Base-by-base conservation (phyloP, 1,140 invertebrate species). In the Diplogasteroides magnus region DNA sequence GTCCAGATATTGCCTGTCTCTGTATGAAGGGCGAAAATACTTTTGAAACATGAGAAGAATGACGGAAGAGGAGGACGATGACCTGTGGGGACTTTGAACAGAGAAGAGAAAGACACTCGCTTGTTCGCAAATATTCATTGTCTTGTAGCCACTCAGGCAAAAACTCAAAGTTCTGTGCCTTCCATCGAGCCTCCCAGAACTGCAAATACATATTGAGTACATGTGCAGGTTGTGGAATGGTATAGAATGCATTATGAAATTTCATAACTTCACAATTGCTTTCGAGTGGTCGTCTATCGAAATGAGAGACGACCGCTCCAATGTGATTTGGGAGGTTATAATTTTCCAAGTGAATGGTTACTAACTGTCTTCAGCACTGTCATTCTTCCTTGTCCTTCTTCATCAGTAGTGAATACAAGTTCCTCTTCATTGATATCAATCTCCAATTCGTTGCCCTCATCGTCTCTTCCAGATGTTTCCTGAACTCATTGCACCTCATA, bases 1-100 rank as follows among this genome's bases (percentile, higher is more conserved):
- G 91, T 92, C 97, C 97, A 99, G 77, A 99, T 99, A 82, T 99
- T 99, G 37, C 93, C 94, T 25, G 97, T 99, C 87, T 89, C 89
- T 6, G 88, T 89, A 78, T 89, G 88, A 59, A 89, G 90, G 69
- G 94, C 88, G 85, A 98, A 98, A 77, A 98, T 97, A 61, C 92
- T 95, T 79, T 91, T 93, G 83, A 98, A 97, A 83, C 97, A 99
- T n/a, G 90, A 93, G 74, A 89, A 88, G 85, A 98, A 97, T 28
- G 93, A 96, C 48, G 93, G 92, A 62, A 98, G 86, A 37, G 94
- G 95, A 37, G 96, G 95, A 73, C 97, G 87, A 85, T 98, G 94
- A 27, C 95, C 94, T 77, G 70, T 72, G 70, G 32, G 60, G 67
- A 27, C 2, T 65, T 60, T 0, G 6, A 55, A 58, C n/a, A 0